phyloP scores from a whole-genome alignment of 2,797 vertebrate species.

The Dromococcyx pavoninus region DNA sequence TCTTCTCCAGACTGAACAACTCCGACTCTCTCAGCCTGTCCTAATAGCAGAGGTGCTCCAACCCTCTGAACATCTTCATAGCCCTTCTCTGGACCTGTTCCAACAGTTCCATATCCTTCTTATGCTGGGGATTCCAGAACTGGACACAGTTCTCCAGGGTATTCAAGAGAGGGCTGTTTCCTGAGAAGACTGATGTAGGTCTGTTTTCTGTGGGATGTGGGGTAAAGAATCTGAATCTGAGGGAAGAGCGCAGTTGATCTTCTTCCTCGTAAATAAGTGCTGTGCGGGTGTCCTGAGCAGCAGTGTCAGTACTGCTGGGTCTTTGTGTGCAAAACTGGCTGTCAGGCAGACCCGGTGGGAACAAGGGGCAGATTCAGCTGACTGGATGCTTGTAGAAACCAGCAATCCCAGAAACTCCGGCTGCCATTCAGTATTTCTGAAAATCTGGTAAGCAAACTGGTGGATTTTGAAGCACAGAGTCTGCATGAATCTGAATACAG shows the following conservation, averaged over 20 bases:
- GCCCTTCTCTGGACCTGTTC: too few species aligned
- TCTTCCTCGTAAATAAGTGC: background rate
- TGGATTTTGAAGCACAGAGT: background rate
- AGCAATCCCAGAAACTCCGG: background rate
- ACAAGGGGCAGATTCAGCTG: background rate
- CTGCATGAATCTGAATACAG: background rate
- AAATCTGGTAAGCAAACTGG: too few species aligned
- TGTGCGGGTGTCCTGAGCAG: background rate
- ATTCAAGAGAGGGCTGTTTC: background rate
- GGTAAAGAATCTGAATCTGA: background rate
- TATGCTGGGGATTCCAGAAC: too few species aligned
- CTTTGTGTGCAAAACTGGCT: background rate
- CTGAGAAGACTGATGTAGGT: background rate
- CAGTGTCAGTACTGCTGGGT: background rate
- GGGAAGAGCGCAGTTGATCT: background rate
- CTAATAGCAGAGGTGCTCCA: too few species aligned
- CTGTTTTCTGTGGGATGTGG: background rate
- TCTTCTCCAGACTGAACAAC: too few species aligned
- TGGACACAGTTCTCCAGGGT: too few species aligned
- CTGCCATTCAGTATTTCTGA: background rate
- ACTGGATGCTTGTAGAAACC: background rate
- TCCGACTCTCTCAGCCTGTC: too few species aligned
- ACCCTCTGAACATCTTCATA: too few species aligned
- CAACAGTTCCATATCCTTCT: too few species aligned
- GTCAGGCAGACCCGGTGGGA: background rate